Conservation (phyloP, 1,140 invertebrate genomes). For the Homalodisca vitripennis region DNA sequence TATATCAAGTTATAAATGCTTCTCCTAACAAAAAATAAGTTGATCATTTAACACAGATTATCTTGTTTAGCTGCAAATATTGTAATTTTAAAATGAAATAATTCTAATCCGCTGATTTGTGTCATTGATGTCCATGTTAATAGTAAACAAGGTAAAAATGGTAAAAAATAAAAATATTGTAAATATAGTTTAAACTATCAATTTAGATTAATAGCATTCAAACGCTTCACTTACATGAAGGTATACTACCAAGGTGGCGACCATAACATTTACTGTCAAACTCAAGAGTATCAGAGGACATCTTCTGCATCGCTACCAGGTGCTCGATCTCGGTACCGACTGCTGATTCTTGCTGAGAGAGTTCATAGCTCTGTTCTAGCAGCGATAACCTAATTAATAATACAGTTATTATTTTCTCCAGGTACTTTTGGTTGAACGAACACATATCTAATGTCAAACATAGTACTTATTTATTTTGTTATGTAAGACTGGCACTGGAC, state of each 20-base stretch:
- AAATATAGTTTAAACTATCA: too few species aligned
- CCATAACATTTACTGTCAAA: constrained; percentile 26
- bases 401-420: not conserved
- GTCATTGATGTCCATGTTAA: too few species aligned
- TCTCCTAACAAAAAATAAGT: too few species aligned
- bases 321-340: constrained; percentile 20
- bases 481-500: not conserved
- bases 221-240: not conserved
- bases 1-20: too few species aligned
- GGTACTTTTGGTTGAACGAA: too few species aligned
- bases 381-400: constrained; percentile 24
- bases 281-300: constrained; percentile 30
- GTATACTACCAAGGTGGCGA: not conserved
- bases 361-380: constrained; percentile 17
- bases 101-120: too few species aligned
- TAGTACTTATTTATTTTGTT: not conserved
- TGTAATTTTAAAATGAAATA: too few species aligned
- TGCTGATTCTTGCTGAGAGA: constrained; percentile 10
- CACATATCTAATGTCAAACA: not conserved
- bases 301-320: constrained; percentile 22
- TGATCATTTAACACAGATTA: too few species aligned
- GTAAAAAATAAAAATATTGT: too few species aligned
- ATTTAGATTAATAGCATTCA: too few species aligned
- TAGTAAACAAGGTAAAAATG: too few species aligned
- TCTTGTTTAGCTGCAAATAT: too few species aligned